Base-by-base conservation (phyloP, 2,888 invertebrate genomes). In the Archaeoteleia sp. region DNA sequence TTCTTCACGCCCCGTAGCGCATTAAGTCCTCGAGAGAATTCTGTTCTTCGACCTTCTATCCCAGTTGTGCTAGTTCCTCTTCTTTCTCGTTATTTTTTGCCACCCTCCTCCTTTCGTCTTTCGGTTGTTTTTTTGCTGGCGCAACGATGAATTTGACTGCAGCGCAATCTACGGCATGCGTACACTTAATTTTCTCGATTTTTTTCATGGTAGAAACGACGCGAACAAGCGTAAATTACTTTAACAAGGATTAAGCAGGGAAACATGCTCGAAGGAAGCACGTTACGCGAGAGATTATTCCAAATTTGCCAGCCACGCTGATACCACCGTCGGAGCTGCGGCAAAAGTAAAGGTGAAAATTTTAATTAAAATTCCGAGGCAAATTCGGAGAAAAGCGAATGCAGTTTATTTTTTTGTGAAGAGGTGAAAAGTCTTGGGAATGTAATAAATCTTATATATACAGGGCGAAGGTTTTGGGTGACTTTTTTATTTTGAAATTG, bases 21-120 rank as follows among this genome's bases (percentile, higher is more conserved):
- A 74, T 79, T 77, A 73, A 74, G 76, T 77, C 75, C 69, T 63
- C 54, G 45, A 37, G 55, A 70, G 71, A 67, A 74, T 71, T 76
- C 67, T 54, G 69, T 48, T 57, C 46, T 63, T 42, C 54, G 42
- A 54, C 60, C 39, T 53, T 37, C 57, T 32, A n/a, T 67, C 23
- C 34, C 62, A 15, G 34, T 32, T 15, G 32, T 29, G 15, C 35
- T 34, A 34, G 7, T 48, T 35, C 25, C 15, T 32, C 13, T 9
- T 12, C 39, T 6, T 27, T n/a, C 15, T 6, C 34, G 1, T 25
- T 45, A 30, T 23, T 58, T 12, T 62, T 48, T 53, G 43, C 48
- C 20, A 42, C 20, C 43, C 42, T 27, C 35, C 30, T 10, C 42
- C 23, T 48, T n/a, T 37, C 13, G 67, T 55, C 39, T 57, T 55